Percentiles rank a stretch among this genome's conserved stretches.
Conservation (phyloP, 2,113 vertebrate genomes). For the Hiodon alosoides region DNA sequence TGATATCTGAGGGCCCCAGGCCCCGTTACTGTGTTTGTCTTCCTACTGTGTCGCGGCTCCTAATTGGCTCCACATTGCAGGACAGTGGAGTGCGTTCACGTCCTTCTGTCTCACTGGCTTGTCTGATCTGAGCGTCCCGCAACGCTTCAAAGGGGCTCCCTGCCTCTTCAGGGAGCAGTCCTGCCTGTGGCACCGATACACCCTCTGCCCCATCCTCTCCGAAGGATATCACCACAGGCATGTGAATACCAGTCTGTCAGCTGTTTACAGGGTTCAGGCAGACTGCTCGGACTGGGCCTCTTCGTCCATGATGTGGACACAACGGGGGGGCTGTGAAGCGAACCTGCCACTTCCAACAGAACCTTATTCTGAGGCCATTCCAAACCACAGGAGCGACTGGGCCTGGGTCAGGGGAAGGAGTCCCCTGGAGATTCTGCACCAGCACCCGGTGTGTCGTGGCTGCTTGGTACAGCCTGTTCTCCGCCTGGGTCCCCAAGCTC, state of each 20-base stretch:
- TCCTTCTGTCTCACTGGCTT: neutral
- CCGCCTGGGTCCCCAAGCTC: conserved; percentile 49
- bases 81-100: neutral
- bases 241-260: conserved; percentile 1
- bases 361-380: conserved; percentile 33
- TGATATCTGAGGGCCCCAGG: too few relatives aligned
- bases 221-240: neutral
- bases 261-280: neutral
- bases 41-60: neutral
- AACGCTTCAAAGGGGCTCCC: neutral
- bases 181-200: neutral
- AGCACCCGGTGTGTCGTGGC: neutral
- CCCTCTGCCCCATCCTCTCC: too few relatives aligned
- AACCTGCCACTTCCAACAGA: conserved; percentile 37
- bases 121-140: neutral
- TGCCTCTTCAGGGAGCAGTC: neutral
- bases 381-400: conserved; percentile 7
- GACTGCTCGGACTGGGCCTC: conserved; percentile 8
- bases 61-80: conserved; percentile 4
- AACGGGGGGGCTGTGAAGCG: conserved; percentile 6
- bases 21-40: too few relatives aligned
- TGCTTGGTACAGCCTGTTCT: conserved; percentile 32
- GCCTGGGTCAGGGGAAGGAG: conserved; percentile 56
- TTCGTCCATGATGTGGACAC: neutral
- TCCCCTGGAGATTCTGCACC: neutral